phyloP scores from a whole-genome alignment of 2,113 vertebrate species.

The Oncorhynchus clarkii region DNA sequence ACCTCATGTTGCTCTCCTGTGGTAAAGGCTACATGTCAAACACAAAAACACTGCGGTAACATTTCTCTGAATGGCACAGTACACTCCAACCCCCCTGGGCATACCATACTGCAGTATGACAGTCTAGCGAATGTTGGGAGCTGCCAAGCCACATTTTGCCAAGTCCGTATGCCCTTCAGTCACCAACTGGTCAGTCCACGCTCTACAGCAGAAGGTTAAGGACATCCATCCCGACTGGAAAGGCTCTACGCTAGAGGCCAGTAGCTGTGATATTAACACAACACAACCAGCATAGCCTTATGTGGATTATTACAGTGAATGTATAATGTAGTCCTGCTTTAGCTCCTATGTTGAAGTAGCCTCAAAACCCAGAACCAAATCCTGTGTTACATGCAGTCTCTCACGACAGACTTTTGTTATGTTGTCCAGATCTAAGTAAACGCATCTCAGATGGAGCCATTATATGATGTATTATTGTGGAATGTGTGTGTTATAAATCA shows the following conservation, averaged over 20 bases:
- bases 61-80: constrained; percentile 1
- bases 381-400: too few relatives aligned
- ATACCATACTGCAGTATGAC: background rate
- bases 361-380: background rate
- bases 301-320: background rate
- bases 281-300: too few relatives aligned
- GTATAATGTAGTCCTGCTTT: background rate
- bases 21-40: constrained; percentile 15
- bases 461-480: background rate
- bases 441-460: too few relatives aligned
- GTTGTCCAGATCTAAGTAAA: too few relatives aligned
- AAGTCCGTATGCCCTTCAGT: background rate
- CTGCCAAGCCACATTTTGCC: background rate
- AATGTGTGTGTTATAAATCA: background rate
- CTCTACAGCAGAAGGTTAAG: background rate
- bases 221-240: background rate
- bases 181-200: background rate
- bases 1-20: constrained; percentile 36
- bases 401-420: too few relatives aligned
- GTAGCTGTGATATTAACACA: background rate
- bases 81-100: constrained; percentile 3
- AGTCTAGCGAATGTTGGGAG: background rate
- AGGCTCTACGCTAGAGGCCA: background rate
- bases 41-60: constrained; percentile 18
- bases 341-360: background rate